Evolutionary conservation across 2,888 invertebrate genomes (phyloP).

Genomic region (Oasisia sp.): DNA sequence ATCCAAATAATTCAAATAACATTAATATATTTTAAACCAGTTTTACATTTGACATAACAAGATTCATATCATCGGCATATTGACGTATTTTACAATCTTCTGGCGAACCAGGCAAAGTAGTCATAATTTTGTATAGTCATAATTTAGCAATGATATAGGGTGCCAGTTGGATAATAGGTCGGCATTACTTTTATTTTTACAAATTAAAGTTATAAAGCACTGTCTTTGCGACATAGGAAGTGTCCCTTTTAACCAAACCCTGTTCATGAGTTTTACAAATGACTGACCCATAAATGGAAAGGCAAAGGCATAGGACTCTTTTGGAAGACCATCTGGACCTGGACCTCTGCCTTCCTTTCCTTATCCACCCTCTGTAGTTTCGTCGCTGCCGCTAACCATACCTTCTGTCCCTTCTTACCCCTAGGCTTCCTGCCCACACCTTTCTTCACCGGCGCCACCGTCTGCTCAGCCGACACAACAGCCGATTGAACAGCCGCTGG

Average conservation of each 20-base stretch:
- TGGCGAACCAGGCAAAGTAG: neutral
- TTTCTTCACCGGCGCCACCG: too few relatives aligned
- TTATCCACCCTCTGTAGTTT: too few relatives aligned
- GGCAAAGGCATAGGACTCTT: neutral
- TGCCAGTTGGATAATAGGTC: conserved; percentile 18
- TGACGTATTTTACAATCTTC: neutral
- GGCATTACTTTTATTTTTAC: neutral
- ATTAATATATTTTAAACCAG: neutral
- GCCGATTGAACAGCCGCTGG: too few relatives aligned
- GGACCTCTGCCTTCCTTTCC: neutral
- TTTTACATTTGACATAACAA: neutral
- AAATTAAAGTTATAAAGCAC: conserved; percentile 18
- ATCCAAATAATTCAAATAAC: neutral
- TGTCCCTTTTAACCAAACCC: neutral
- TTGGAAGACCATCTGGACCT: neutral
- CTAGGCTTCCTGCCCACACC: too few relatives aligned
- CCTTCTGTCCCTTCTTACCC: too few relatives aligned
- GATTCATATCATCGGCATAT: conserved; percentile 14
- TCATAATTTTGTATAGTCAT: conserved; percentile 28
- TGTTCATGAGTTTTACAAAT: neutral
- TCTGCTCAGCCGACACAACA: too few relatives aligned
- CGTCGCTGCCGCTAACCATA: too few relatives aligned
- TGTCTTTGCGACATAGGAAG: neutral
- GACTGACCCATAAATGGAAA: neutral
- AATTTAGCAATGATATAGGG: conserved; percentile 19